These are phyloP conservation scores for Paracentrotus lividus DNA, from an alignment of 53 echinoderm and acorn worm species.

Conservation along the genomic window DNA sequence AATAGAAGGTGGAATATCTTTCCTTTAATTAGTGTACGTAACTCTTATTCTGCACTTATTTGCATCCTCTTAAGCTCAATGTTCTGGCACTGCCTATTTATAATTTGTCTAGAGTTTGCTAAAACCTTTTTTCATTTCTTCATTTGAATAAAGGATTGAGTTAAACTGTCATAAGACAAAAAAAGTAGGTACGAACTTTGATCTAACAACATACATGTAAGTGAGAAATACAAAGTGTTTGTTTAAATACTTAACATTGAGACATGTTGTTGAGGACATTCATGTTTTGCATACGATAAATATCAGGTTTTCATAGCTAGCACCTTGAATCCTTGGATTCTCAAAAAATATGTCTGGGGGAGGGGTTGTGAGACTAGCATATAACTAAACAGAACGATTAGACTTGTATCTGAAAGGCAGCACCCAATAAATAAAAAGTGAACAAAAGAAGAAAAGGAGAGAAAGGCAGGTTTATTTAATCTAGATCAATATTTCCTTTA, in stretches of 20 bases:
- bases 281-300: neutral
- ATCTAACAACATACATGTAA: neutral
- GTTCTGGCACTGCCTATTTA: no score
- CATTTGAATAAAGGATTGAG: neutral
- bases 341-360: no score
- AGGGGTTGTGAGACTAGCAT: neutral
- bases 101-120: no score
- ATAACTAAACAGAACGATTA: no score
- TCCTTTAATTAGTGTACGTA: no score
- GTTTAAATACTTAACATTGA: neutral
- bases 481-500: no score
- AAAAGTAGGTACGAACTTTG: neutral
- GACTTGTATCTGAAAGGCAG: no score
- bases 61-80: no score
- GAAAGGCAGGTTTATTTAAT: no score
- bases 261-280: neutral
- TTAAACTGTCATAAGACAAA: neutral
- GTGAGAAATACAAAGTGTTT: constrained; percentile 2
- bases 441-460: neutral
- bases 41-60: no score
- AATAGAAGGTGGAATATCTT: no score
- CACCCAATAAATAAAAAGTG: neutral
- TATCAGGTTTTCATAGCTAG: neutral
- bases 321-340: neutral
- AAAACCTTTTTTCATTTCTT: neutral